Conservation (phyloP, 2,888 invertebrate genomes). For the Chromoteleia sp. region DNA sequence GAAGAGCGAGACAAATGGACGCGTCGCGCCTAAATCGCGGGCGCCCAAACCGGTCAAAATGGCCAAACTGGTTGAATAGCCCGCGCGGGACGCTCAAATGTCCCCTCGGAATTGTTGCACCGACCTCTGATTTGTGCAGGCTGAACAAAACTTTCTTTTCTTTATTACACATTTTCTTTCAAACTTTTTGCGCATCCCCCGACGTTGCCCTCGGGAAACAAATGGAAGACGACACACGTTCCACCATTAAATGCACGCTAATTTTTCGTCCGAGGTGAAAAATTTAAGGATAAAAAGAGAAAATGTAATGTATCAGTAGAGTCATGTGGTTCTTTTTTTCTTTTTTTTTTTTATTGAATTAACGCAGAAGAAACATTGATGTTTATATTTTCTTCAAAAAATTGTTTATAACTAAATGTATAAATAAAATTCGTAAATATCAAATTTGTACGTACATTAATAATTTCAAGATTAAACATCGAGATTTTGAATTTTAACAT, state of each 20-base stretch:
- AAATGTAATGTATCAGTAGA: neutral
- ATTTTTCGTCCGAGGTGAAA: conserved; percentile 15
- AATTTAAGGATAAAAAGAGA: neutral
- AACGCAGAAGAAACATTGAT: too few relatives aligned
- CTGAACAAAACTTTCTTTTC: conserved; percentile 67
- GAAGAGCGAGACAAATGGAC: conserved; percentile 65
- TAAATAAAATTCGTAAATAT: too few relatives aligned
- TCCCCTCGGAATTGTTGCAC: conserved; percentile 74
- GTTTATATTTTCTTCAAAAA: too few relatives aligned
- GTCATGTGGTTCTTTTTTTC: neutral
- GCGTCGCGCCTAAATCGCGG: conserved; percentile 67
- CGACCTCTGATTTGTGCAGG: conserved; percentile 74
- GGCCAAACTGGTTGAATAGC: conserved; percentile 59
- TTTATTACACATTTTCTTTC: conserved; percentile 20
- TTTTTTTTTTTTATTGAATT: too few relatives aligned
- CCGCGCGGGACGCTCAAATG: conserved; percentile 69
- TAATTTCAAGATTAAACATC: too few relatives aligned
- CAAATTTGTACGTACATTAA: too few relatives aligned
- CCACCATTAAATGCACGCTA: conserved; percentile 22
- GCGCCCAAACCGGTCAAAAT: conserved; percentile 66
- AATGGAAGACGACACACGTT: conserved; percentile 22
- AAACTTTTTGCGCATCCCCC: neutral
- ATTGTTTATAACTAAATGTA: too few relatives aligned
- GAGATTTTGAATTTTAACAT: too few relatives aligned
- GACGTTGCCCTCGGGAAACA: conserved; percentile 7